Evolutionary conservation across 2,797 vertebrate species (phyloP).

Genomic region (Chrosomus eos): DNA sequence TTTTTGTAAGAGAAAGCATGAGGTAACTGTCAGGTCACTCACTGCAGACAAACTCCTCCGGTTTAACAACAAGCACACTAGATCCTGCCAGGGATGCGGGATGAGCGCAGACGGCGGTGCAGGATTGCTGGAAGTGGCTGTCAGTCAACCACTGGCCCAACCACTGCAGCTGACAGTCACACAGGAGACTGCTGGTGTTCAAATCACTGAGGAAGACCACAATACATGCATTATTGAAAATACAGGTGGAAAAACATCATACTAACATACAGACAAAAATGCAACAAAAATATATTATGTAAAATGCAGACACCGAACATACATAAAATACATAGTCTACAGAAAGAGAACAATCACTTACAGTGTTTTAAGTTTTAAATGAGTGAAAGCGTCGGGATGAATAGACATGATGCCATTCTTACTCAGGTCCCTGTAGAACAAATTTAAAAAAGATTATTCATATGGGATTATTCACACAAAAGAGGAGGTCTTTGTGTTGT

Average conservation of each 20-base stretch:
- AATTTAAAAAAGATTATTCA: neutral
- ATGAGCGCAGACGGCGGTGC: conserved; percentile 88
- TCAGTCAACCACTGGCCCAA: conserved; percentile 92
- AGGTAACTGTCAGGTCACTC: conserved; percentile 67
- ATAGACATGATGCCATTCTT: conserved; percentile 96
- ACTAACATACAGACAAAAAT: neutral
- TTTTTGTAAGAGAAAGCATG: neutral
- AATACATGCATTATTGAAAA: conserved; percentile 58
- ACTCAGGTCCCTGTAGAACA: conserved; percentile 84
- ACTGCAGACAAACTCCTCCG: conserved; percentile 96
- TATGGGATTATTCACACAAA: neutral
- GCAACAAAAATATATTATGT: neutral
- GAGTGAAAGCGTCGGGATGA: conserved; percentile 93
- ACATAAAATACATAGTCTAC: neutral
- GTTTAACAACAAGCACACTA: conserved; percentile 86
- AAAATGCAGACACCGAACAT: neutral
- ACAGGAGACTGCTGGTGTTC: conserved; percentile 95
- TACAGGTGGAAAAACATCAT: neutral
- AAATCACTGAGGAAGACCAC: conserved; percentile 79
- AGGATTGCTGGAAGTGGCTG: conserved; percentile 83
- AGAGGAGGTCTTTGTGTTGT: neutral
- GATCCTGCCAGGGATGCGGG: conserved; percentile 90
- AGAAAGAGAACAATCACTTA: conserved; percentile 77
- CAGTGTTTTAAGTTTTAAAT: conserved; percentile 94
- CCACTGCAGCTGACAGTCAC: conserved; percentile 98